A percentile compares a stretch with the other conserved stretches of the same genome.
Evolutionary conservation across 2,797 vertebrate species (phyloP).

Genomic region (Lycodopsis pacificus): DNA sequence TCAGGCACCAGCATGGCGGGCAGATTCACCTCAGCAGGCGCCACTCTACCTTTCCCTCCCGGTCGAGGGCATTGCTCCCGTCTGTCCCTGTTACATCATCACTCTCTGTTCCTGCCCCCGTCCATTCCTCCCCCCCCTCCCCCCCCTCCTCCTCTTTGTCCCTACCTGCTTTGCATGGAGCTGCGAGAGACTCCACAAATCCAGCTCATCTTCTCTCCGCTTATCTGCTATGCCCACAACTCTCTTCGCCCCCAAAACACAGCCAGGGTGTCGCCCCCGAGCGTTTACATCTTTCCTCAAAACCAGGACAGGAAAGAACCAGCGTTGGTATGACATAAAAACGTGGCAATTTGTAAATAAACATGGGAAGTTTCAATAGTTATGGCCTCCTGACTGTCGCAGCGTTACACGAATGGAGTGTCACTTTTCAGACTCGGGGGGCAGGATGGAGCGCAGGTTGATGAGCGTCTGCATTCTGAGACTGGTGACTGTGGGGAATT

Average conservation of each 20-base stretch:
- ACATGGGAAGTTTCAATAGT: background rate
- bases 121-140: background rate
- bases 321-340: constrained; percentile 2
- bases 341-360: constrained; percentile 19
- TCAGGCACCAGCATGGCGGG: constrained; percentile 78
- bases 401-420: background rate
- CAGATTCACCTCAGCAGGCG: constrained; percentile 80
- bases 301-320: constrained; percentile 31
- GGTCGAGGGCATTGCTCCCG: constrained; percentile 71
- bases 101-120: constrained; percentile 23
- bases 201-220: background rate
- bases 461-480: background rate
- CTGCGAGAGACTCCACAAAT: background rate
- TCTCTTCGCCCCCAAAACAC: background rate
- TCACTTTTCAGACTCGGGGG: constrained; percentile 13
- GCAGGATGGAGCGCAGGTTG: constrained; percentile 27
- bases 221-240: background rate
- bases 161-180: constrained; percentile 30
- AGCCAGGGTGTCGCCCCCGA: background rate
- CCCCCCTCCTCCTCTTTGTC: background rate
- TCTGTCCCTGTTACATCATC: constrained; percentile 60
- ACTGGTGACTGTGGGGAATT: constrained; percentile 42
- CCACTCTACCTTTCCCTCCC: constrained; percentile 66
- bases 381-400: background rate
- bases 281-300: constrained; percentile 17